Conservation (phyloP, 2,797 vertebrate genomes). For the Enteromius unitaeniatus region DNA sequence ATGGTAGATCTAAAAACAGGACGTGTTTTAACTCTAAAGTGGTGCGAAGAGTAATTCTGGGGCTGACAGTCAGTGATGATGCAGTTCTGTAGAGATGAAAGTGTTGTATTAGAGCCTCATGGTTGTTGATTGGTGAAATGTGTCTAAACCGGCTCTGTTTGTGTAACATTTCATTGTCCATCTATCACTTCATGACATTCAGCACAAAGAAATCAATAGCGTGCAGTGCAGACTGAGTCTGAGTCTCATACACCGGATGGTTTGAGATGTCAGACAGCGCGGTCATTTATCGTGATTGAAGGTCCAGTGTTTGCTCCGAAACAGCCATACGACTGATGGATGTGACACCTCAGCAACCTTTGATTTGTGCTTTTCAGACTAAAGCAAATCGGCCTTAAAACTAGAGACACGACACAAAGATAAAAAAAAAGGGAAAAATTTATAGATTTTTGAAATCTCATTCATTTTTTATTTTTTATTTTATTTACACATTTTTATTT, state of each 20-base stretch:
- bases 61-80: neutral
- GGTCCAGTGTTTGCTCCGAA: conserved; percentile 22
- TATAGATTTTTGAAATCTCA: too few relatives aligned
- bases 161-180: neutral
- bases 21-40: neutral
- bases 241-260: conserved; percentile 1
- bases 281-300: conserved; percentile 27
- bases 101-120: neutral
- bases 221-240: neutral
- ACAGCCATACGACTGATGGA: conserved; percentile 8
- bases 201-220: conserved; percentile 63
- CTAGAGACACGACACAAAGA: neutral
- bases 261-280: conserved; percentile 15
- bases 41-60: neutral
- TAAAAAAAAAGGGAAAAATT: neutral
- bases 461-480: neutral
- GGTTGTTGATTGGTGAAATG: neutral
- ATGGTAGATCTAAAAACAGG: neutral
- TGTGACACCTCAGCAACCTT: conserved; percentile 22
- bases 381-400: neutral
- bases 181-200: conserved; percentile 12
- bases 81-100: neutral
- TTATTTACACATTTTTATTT: neutral
- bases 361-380: conserved; percentile 22
- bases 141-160: conserved; percentile 17